Evolutionary conservation across 2,888 invertebrate genomes (phyloP), one percentile per base, ranked within the genome.

Genomic region (Oxytorus armatus): DNA sequence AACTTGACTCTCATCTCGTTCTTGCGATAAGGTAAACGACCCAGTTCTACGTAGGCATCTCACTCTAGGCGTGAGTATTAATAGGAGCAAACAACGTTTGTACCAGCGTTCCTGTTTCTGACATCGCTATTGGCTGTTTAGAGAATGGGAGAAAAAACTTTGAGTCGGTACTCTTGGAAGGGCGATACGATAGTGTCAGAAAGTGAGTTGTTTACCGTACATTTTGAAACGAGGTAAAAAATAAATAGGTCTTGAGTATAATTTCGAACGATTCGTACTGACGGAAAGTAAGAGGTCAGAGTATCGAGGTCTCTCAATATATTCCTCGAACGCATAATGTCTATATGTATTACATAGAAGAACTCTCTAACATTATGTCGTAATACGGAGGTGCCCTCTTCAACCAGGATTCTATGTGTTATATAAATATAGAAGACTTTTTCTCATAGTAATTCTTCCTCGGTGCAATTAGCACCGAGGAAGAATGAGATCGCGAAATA

Each of bases 391-490:
- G 63, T 33, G 53, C 65, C 57, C 63, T 65, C 66, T 53, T 21
- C 21, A 57, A 42, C 25, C 21, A 21, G 33, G 18, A 36, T n/a
- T n/a, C n/a, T n/a, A 18, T 29, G 23, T 25, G 53, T 65, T 65
- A 65, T 33, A 65, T 65, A 49, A 65, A 65, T 49, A 47, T 18
- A 47, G 39, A 66, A 42, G 25, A 49, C 66, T 69, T 47, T 70
- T 77, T 78, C 73, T 61, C 78, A 73, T 68, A 78, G 73, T 78
- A 51, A 53, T 78, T 78, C n/a, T n/a, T n/a, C n/a, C n/a, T n/a
- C n/a, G n/a, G n/a, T n/a, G n/a, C n/a, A 78, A 78, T 74, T 47
- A 68, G 29, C 73, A 61, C n/a, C 61, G 73, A 53, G 61, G 51
- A 68, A 55, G 73, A 68, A 55, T 73, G 29, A 18, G 51, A 77